phyloP scores from a whole-genome alignment of 1,140 invertebrate genomes.

The Drosophila pseudoananassae region DNA sequence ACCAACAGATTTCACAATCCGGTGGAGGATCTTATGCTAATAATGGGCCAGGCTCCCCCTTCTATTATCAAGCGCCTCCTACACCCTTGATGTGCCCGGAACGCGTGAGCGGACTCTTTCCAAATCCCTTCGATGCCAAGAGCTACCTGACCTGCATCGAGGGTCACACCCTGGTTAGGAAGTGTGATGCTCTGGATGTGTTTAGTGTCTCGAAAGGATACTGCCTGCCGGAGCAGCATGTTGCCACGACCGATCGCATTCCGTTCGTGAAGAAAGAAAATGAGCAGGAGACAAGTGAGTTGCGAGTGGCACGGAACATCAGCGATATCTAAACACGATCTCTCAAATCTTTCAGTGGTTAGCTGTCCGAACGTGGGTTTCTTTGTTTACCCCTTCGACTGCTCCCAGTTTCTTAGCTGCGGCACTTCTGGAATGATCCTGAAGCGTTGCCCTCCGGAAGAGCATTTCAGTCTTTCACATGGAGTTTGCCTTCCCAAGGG shows the following conservation, averaged over 20 bases:
- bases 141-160: constrained; percentile 88
- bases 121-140: constrained; percentile 86
- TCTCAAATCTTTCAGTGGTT: constrained; percentile 31
- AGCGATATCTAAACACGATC: not conserved
- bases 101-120: constrained; percentile 51
- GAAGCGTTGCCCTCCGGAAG: constrained; percentile 85
- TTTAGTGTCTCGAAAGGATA: constrained; percentile 58
- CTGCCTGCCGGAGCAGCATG: constrained; percentile 36
- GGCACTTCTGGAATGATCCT: constrained; percentile 80
- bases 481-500: constrained; percentile 33
- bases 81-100: constrained; percentile 41
- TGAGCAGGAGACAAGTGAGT: constrained; percentile 35
- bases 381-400: constrained; percentile 86
- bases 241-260: constrained; percentile 41
- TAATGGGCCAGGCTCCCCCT: not conserved
- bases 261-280: not conserved
- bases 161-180: constrained; percentile 84
- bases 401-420: constrained; percentile 88
- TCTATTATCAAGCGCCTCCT: constrained; percentile 2
- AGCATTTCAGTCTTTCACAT: constrained; percentile 60
- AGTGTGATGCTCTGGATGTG: constrained; percentile 45
- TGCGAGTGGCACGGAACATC: not conserved
- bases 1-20: not conserved
- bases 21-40: not conserved
- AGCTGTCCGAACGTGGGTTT: constrained; percentile 85